A percentile compares a stretch with the other conserved stretches of the same genome.
Conservation (phyloP, 2,888 invertebrate species). For the Graphium colonna region DNA sequence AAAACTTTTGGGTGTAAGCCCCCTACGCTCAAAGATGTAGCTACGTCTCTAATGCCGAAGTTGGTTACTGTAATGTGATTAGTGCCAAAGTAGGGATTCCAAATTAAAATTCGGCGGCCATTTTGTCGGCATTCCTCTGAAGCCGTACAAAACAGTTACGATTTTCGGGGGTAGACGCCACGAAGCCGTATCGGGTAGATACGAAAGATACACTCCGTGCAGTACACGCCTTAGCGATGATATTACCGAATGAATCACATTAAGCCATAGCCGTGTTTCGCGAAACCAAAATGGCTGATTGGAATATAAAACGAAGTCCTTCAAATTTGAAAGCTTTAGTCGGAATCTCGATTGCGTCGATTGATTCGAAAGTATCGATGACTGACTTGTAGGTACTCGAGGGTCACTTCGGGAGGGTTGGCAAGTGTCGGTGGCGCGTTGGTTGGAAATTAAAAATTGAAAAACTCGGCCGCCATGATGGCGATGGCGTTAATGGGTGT, state of each 20-base stretch:
- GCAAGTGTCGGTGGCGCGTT: slow-evolving; percentile 41
- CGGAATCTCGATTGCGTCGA: slow-evolving; percentile 24
- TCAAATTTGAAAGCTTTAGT: slow-evolving; percentile 8
- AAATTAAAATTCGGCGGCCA: slow-evolving; percentile 56
- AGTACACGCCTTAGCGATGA: slow-evolving; percentile 19
- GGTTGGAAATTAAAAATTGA: slow-evolving; percentile 74
- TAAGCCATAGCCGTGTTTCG: slow-evolving; percentile 8
- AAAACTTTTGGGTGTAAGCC: slow-evolving; percentile 37
- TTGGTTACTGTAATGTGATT: slow-evolving; percentile 36
- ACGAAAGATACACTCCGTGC: slow-evolving; percentile 22
- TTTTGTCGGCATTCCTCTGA: slow-evolving; percentile 59
- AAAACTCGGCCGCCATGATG: slow-evolving; percentile 76
- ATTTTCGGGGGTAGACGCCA: slow-evolving; percentile 51
- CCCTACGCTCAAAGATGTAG: slow-evolving; percentile 23
- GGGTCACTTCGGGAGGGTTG: slow-evolving; percentile 63
- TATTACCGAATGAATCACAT: slow-evolving; percentile 15
- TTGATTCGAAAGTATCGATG: slow-evolving; percentile 22
- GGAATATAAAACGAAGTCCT: slow-evolving; percentile 2
- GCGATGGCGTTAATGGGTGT: slow-evolving; percentile 76
- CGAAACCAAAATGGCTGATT: slow-evolving; percentile 1
- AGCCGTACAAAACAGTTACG: slow-evolving; percentile 57
- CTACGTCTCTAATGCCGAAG: slow-evolving; percentile 29
- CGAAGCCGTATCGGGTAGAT: slow-evolving; percentile 51
- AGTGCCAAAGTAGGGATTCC: slow-evolving; percentile 31
- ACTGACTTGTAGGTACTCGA: slow-evolving; percentile 45